Base-by-base conservation (phyloP, 2,888 invertebrate genomes). In the Parnassius mnemosyne region DNA sequence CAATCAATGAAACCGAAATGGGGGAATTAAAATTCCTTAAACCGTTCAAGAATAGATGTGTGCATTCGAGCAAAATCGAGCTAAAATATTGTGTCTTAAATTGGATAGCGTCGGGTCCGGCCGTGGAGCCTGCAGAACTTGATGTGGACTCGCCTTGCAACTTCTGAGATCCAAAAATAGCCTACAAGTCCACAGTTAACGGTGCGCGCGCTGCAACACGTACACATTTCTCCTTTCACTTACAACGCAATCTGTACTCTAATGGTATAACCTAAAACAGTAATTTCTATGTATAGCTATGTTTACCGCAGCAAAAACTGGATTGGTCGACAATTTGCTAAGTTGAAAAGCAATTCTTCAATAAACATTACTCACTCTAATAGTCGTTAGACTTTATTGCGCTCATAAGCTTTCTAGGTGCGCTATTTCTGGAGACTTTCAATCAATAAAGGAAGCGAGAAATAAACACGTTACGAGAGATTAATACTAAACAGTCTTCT, bases 201-300 rank as follows among this genome's bases (percentile, higher is more conserved):
- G 85, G 87, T 83, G 78, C 76, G 78, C 71, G 79, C 75, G 78
- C 79, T 74, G 68, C 69, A 69, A 69, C 66, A 81, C 77, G 81
- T 79, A 79, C 73, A 68, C 85, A 85, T 88, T 87, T 88, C 88
- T 83, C 87, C 84, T 86, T 81, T 81, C 79, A 79, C 79, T 77
- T 66, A 69, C 78, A 81, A 71, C 67, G 79, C 72, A 80, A 78
- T 80, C 74, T 85, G 74, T 68, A 80, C 82, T 73, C 77, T 81
- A 77, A 67, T 51, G 59, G 66, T 53, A 13, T 41, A 11, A 34
- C 13, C 34, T 64, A 68, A 60, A 68, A 69, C 51, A 46, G 43
- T 69, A 70, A 75, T 77, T 78, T 59, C 66, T 61, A 57, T 70
- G 66, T 9, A 10, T 0, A 11, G n/a, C 10, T 3, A 5, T 7